Base-by-base conservation (phyloP, 2,113 vertebrate species). In the Eptesicus fuscus region DNA sequence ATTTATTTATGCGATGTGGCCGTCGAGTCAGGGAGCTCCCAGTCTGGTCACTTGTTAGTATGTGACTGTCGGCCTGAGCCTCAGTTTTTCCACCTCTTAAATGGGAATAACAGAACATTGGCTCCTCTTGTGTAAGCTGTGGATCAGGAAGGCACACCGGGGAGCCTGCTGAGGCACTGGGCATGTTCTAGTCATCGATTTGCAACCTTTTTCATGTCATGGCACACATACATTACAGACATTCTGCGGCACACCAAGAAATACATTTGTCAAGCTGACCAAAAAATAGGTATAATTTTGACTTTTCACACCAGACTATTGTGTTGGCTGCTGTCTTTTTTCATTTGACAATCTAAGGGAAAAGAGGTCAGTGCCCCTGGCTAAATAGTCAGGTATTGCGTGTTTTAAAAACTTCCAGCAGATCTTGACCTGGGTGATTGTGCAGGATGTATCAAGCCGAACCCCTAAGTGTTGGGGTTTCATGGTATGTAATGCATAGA, bases 371-470 rank as follows among this genome's bases (percentile, higher is more conserved):
- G 71, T 74, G 40, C 6, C 40, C 40, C 23, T 28, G 40, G 42
- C 40, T 44, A 70, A 22, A 37, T 12, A 44, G 25, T 42, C 70
- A 42, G 37, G 40, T 23, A 74, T 17, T 74, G 71, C 13, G 13
- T 44, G 23, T 42, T 42, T 17, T 28, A 73, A 25, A 71, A 25
- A 42, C 28, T 42, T 73, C 11, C 23, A 28, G 40, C 23, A 61
- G 11, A 59, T 32, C 53, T 35, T 30, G n/a, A 59, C 61, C 14
- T 37, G 35, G 69, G 47, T 28, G 30, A 51, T 37, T 28, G 61
- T 0, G 0, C 16, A 14, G 23, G 0, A 7, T 12, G 18, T 78
- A 10, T 22, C 28, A 35, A 32, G 67, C 32, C 22, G 59, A 61
- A 44, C 16, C 67, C 3, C 1, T 3, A 25, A 23, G 40, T 30